These are phyloP conservation scores for Drosophila nigrodunni DNA, from an alignment of 1,140 invertebrate species.

Conservation along the genomic window DNA sequence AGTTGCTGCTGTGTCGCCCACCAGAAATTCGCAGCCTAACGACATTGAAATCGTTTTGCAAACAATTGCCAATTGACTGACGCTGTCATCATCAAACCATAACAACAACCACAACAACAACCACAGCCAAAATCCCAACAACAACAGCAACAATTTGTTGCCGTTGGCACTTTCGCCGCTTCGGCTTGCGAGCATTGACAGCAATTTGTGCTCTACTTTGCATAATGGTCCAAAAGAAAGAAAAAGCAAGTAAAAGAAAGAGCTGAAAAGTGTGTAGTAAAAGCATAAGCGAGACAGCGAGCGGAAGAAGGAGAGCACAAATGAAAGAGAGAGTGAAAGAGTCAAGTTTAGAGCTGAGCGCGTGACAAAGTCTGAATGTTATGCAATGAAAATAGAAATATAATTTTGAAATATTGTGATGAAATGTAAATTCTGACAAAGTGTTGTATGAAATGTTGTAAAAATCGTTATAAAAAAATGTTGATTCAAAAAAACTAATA, in stretches of 20 bases:
- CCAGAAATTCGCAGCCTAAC: constrained; percentile 11
- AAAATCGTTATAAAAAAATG: too few species aligned
- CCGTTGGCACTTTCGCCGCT: constrained; percentile 59
- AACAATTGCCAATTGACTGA: constrained; percentile 40
- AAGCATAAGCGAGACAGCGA: not conserved
- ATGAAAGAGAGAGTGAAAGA: not conserved
- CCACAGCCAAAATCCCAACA: not conserved
- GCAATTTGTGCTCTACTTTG: constrained; percentile 49
- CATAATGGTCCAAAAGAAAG: constrained; percentile 13
- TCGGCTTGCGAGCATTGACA: constrained; percentile 41
- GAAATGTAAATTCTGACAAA: too few species aligned
- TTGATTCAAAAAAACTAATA: too few species aligned
- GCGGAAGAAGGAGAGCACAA: constrained; percentile 7
- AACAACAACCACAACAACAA: constrained; percentile 6
- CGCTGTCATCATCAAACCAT: constrained; percentile 31
- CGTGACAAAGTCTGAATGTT: not conserved
- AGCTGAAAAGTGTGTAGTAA: constrained; percentile 14
- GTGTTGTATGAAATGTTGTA: too few species aligned
- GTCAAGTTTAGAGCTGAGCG: not conserved
- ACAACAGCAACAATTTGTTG: constrained; percentile 17
- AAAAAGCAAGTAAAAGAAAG: constrained; percentile 2
- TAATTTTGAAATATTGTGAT: too few species aligned
- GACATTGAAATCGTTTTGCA: constrained; percentile 41
- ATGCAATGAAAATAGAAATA: not conserved
- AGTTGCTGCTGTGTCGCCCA: constrained; percentile 40